Conservation (phyloP, 2,113 vertebrate genomes). For the Lagenorhynchus albirostris region DNA sequence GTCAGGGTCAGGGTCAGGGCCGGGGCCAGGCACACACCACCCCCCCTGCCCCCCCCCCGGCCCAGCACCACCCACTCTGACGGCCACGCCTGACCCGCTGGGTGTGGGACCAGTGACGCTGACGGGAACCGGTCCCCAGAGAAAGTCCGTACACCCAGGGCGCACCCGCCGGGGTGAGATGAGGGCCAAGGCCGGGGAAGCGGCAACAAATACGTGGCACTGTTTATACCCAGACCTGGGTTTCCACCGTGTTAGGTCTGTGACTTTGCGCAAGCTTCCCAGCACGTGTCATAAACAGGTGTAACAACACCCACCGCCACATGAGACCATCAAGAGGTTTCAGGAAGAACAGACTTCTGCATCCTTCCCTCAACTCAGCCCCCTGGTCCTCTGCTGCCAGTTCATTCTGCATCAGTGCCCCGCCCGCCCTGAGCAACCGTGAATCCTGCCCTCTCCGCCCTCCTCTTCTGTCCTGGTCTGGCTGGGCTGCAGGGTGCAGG, state of each 20-base stretch:
- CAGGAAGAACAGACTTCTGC: background rate
- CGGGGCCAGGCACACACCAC: background rate
- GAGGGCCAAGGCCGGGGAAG: background rate
- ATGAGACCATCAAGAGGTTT: background rate
- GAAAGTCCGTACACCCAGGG: background rate
- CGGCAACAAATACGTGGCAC: background rate
- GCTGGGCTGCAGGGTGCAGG: background rate
- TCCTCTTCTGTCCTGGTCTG: background rate
- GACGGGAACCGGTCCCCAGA: background rate
- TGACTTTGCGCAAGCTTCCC: background rate
- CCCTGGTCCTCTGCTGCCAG: background rate
- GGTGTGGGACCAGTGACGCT: background rate
- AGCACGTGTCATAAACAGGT: background rate
- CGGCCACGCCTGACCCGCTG: background rate
- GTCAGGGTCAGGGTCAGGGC: background rate
- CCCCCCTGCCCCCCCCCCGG: background rate
- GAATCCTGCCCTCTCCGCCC: background rate
- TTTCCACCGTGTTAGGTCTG: background rate
- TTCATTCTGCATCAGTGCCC: background rate
- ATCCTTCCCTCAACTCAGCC: background rate
- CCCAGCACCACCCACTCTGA: background rate
- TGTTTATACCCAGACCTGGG: rapidly evolving
- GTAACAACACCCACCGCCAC: background rate
- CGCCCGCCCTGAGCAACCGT: background rate
- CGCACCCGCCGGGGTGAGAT: rapidly evolving